These are phyloP conservation scores for Butorides virescens DNA, from an alignment of 2,113 vertebrate genomes.

Conservation along the genomic window DNA sequence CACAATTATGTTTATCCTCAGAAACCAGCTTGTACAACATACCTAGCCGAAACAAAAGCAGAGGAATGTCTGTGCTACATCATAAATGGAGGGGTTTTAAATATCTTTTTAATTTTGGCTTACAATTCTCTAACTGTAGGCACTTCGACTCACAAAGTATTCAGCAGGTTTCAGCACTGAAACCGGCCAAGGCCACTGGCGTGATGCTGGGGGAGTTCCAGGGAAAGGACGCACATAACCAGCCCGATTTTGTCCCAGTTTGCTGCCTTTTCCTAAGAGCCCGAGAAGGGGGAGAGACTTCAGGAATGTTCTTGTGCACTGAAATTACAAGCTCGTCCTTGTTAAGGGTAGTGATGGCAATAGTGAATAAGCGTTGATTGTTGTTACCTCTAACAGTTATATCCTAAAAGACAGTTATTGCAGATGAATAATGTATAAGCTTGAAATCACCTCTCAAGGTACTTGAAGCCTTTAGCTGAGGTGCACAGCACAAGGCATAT, in stretches of 20 bases:
- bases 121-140: neutral
- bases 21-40: neutral
- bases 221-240: neutral
- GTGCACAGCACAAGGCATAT: neutral
- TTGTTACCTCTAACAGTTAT: neutral
- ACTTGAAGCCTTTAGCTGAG: neutral
- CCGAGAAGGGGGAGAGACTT: neutral
- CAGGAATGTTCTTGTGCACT: neutral
- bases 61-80: neutral
- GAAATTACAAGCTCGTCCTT: neutral
- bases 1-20: neutral
- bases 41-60: neutral
- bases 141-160: neutral
- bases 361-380: neutral
- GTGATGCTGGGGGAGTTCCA: neutral
- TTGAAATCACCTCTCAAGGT: neutral
- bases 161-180: neutral
- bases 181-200: neutral
- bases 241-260: neutral
- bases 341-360: neutral
- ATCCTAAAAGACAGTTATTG: neutral
- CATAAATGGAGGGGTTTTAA: neutral
- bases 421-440: constrained; percentile 40
- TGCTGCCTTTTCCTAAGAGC: neutral
- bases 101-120: neutral